These are phyloP conservation scores for Cyphomyrus discorhynchus DNA, from an alignment of 2,113 vertebrate genomes.

Conservation along the genomic window DNA sequence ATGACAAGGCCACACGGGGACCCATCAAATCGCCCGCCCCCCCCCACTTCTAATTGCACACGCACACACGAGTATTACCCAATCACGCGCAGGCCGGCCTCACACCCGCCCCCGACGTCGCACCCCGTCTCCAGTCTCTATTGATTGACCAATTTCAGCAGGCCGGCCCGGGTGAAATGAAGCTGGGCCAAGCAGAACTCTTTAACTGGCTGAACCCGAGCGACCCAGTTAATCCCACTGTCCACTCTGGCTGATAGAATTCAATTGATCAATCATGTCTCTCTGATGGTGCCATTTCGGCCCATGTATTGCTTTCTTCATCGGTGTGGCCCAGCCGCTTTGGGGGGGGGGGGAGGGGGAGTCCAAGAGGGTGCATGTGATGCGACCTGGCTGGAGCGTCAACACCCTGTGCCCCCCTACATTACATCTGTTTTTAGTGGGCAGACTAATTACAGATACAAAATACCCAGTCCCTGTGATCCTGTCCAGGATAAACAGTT, in stretches of 20 bases:
- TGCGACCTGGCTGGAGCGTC: neutral
- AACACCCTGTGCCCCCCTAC: neutral
- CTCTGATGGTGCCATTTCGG: slow-evolving; percentile 99
- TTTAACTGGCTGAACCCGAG: slow-evolving; percentile 96
- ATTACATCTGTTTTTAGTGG: neutral
- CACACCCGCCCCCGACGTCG: slow-evolving; percentile 39
- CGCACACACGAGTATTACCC: slow-evolving; percentile 31
- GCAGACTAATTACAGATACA: neutral
- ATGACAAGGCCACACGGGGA: slow-evolving; percentile 52
- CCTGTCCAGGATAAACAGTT: neutral
- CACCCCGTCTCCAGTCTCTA: slow-evolving; percentile 84
- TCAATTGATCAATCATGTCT: slow-evolving; percentile 99
- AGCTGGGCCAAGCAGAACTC: slow-evolving; percentile 81
- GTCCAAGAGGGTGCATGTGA: neutral
- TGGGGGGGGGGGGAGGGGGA: neutral
- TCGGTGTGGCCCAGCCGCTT: slow-evolving; percentile 62
- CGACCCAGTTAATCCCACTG: slow-evolving; percentile 98
- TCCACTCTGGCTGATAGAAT: slow-evolving; percentile 99
- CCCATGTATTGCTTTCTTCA: slow-evolving; percentile 96
- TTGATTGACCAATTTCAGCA: slow-evolving; percentile 85
- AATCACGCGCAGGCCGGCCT: slow-evolving; percentile 45
- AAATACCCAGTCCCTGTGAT: neutral
- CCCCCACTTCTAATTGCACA: slow-evolving; percentile 4
- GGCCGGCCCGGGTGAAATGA: slow-evolving; percentile 83
- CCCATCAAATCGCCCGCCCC: slow-evolving; percentile 37